Evolutionary conservation across 2,888 invertebrate species (phyloP), one percentile per base, ranked within the genome.

Genomic region (Cheilosia urbana): DNA sequence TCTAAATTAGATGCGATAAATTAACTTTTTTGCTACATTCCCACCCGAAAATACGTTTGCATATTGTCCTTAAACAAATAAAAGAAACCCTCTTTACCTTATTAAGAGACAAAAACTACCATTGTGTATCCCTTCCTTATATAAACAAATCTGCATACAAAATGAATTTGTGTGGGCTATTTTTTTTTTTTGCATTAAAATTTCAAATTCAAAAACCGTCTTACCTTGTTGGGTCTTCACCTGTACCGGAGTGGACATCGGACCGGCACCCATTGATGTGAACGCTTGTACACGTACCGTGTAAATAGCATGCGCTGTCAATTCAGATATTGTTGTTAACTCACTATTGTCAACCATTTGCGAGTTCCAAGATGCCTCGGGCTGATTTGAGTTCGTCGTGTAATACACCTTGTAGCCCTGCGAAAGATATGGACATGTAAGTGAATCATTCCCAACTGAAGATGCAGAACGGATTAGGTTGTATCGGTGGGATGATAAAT

Each of bases 381-480:
- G 95, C 88, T 97, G 95, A 88, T 96, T 95, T 24, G 98, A 96
- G 89, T 97, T 96, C 87, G 96, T 96, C 5, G 98, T 98, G 93
- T 98, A 99, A 93, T 97, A 98, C 87, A 99, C 97, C 93, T 98
- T 98, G 94, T 99, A 99, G 88, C 98, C 98, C 98, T 98, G 93
- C 3, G 34, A 65, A 72, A 82, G 42, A 66, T 49, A 58, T 13
- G 27, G 24, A 57, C 21, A 49, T 45, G 63, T 62, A 58, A 76
- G 66, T 81, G 73, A 84, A 81, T 85, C 78, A 78, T 68, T 66
- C 55, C 62, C 13, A 47, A 11, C 7, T 37, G 19, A 21, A 62
- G 60, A 72, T 60, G 42, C 72, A 57, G 24, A 55, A 63, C 55
- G 47, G 65, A 77, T 77, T 53, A 62, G 77, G 62, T 69, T 69